phyloP scores from a whole-genome alignment of 2,888 invertebrate species.

The Coenonympha arcania region DNA sequence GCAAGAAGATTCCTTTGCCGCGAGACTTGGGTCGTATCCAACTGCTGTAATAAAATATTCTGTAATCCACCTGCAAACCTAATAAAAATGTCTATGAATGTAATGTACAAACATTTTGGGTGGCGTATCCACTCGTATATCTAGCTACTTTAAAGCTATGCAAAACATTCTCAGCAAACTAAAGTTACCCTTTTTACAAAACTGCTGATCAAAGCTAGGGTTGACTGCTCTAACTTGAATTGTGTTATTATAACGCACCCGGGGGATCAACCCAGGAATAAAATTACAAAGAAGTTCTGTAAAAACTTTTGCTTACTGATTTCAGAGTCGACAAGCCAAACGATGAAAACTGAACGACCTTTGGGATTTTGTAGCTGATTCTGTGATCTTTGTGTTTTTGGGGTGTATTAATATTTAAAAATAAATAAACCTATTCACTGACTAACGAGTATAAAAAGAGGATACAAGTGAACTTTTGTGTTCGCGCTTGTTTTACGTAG shows the following conservation, averaged over 20 bases:
- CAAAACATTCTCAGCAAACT: background rate
- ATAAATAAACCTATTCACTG: too few relatives aligned
- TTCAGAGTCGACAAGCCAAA: background rate
- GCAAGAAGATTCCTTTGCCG: too few relatives aligned
- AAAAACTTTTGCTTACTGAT: background rate
- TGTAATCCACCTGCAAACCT: too few relatives aligned
- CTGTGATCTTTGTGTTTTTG: background rate
- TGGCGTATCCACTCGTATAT: background rate
- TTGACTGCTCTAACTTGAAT: background rate
- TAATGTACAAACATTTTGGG: too few relatives aligned
- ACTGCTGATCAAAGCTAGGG: background rate
- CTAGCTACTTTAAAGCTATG: background rate
- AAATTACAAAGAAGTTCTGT: background rate
- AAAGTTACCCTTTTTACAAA: background rate
- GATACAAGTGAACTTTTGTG: too few relatives aligned
- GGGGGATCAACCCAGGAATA: background rate
- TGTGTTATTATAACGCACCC: background rate
- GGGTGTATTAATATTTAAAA: too few relatives aligned
- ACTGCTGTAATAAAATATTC: too few relatives aligned
- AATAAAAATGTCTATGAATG: too few relatives aligned
- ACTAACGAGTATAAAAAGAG: too few relatives aligned
- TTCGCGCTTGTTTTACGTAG: too few relatives aligned
- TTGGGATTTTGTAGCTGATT: background rate
- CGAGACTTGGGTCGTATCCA: too few relatives aligned
- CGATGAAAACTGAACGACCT: conserved; percentile 4